These are phyloP conservation scores for Aepyceros melampus DNA, from an alignment of 2,113 vertebrate species.

Conservation along the genomic window DNA sequence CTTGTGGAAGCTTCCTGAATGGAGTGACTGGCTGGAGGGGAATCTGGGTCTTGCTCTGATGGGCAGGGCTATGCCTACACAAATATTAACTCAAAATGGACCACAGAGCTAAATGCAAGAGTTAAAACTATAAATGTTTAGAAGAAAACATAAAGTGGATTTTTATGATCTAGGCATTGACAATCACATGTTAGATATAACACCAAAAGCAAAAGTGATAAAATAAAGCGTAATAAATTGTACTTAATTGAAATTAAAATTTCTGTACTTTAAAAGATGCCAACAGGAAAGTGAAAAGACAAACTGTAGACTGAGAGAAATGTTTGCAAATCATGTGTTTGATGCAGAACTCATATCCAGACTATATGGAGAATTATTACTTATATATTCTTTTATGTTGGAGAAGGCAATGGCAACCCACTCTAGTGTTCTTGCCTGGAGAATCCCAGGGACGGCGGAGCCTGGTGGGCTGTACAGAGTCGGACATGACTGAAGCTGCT, in stretches of 20 bases:
- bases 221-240: neutral
- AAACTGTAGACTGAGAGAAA: neutral
- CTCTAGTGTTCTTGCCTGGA: too few species aligned
- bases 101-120: neutral
- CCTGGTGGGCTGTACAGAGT: too few species aligned
- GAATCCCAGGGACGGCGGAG: too few species aligned
- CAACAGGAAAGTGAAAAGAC: neutral
- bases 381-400: neutral
- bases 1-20: neutral
- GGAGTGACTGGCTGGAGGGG: neutral
- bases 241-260: neutral
- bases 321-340: neutral
- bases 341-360: neutral
- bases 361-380: neutral
- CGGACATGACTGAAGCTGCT: fast-evolving
- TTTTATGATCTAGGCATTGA: neutral
- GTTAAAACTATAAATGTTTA: neutral
- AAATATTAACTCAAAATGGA: neutral
- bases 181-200: neutral
- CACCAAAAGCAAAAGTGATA: neutral
- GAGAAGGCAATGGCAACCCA: too few species aligned
- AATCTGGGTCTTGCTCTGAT: neutral
- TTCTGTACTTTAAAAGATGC: neutral
- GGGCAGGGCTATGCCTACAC: neutral
- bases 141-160: neutral